Percentiles rank a stretch among this genome's conserved stretches.
These are phyloP conservation scores for Netelia inedita DNA, from an alignment of 2,888 invertebrate species.

Conservation along the genomic window DNA sequence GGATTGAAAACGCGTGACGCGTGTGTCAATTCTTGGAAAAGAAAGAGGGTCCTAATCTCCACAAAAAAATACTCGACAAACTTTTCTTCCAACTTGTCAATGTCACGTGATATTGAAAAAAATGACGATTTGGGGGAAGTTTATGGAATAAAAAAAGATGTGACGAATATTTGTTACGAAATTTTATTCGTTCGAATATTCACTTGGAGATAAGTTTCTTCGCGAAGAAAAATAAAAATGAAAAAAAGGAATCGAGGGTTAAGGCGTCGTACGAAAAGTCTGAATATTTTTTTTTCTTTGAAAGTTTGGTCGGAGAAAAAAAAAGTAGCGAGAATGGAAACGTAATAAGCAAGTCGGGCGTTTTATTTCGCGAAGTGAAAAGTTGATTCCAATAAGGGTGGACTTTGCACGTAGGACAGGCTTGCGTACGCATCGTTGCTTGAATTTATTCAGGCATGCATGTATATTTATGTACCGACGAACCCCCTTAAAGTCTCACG, in stretches of 20 bases:
- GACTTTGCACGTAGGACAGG: background rate
- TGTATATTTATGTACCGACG: background rate
- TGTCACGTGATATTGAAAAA: background rate
- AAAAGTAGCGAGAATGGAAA: background rate
- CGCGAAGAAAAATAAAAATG: background rate
- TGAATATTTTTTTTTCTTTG: background rate
- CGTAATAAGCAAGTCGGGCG: background rate
- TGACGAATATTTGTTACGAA: background rate
- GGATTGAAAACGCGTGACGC: background rate
- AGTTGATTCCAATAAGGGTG: conserved; percentile 15
- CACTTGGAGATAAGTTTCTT: background rate
- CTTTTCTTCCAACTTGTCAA: background rate
- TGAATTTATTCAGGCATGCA: background rate
- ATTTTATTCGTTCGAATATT: background rate
- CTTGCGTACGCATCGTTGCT: background rate
- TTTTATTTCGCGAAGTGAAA: conserved; percentile 9
- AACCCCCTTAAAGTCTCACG: background rate
- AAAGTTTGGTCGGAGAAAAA: background rate
- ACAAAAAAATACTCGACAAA: background rate
- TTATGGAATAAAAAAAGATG: background rate
- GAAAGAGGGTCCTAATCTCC: background rate
- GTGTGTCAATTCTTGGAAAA: background rate
- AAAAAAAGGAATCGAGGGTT: too few relatives aligned
- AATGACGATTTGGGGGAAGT: too few relatives aligned
- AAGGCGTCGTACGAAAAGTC: too few relatives aligned